Evolutionary conservation across 2,797 vertebrate genomes (phyloP).

Genomic region (Neosilurus mollespiculum): DNA sequence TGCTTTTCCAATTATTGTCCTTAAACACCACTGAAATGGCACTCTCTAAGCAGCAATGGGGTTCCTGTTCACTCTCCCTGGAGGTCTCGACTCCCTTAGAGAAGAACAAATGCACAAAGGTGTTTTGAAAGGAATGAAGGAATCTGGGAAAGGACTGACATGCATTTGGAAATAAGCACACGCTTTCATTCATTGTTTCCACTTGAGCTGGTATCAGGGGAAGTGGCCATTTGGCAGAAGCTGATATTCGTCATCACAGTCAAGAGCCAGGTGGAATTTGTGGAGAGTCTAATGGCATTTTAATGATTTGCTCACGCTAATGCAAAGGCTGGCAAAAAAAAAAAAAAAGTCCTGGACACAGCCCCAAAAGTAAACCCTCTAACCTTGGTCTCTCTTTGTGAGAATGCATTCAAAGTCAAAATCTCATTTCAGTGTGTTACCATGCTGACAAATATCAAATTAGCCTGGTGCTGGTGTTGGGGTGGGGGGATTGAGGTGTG

Average conservation of each 20-base stretch:
- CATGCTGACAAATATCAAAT: constrained; percentile 31
- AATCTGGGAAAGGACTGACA: constrained; percentile 34
- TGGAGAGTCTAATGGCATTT: constrained; percentile 66
- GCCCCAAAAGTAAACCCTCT: constrained; percentile 50
- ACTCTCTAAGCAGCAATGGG: constrained; percentile 29
- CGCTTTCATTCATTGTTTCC: constrained; percentile 36
- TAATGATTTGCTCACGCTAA: constrained; percentile 72
- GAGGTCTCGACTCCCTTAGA: constrained; percentile 16
- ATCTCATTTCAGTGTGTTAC: constrained; percentile 44
- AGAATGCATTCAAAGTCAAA: constrained; percentile 39
- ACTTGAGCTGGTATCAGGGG: constrained; percentile 38
- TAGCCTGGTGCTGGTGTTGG: constrained; percentile 14
- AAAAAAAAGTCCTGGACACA: constrained; percentile 34
- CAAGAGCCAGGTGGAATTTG: constrained; percentile 40
- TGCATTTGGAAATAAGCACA: constrained; percentile 42
- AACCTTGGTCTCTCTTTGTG: constrained; percentile 38
- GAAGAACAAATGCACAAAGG: constrained; percentile 32
- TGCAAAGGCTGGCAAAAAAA: constrained; percentile 66
- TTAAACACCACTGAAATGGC: constrained; percentile 35
- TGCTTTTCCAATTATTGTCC: constrained; percentile 52
- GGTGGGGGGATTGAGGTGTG: not conserved
- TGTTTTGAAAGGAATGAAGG: constrained; percentile 42
- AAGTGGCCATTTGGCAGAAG: constrained; percentile 50
- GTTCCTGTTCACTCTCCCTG: constrained; percentile 33
- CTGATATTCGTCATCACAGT: constrained; percentile 39